Evolutionary conservation across 2,888 invertebrate species (phyloP).

Genomic region (Dioctria rufipes): DNA sequence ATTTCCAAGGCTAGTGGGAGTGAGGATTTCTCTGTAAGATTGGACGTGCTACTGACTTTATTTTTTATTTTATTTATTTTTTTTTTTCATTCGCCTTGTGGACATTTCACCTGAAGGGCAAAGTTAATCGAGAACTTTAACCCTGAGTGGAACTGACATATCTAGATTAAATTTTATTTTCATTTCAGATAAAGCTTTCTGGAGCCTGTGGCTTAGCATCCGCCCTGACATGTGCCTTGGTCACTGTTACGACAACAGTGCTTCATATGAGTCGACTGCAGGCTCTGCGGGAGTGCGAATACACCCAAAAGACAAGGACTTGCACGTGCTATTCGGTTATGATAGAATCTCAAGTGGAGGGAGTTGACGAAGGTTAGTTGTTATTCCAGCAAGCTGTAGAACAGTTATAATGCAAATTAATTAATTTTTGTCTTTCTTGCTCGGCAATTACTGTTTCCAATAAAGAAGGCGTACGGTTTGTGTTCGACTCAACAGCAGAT

Average conservation of each 20-base stretch:
- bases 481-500: conserved; percentile 89
- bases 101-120: conserved; percentile 7
- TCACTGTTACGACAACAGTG: conserved; percentile 89
- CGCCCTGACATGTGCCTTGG: conserved; percentile 88
- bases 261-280: conserved; percentile 93
- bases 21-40: neutral
- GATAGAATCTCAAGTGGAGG: conserved; percentile 77
- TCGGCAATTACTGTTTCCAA: neutral
- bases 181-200: conserved; percentile 86
- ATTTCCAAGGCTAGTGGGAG: neutral
- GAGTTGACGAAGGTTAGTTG: conserved; percentile 74
- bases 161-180: conserved; percentile 47
- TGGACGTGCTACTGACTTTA: neutral
- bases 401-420: conserved; percentile 30
- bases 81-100: neutral
- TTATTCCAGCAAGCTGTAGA: conserved; percentile 2
- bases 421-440: conserved; percentile 27
- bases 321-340: conserved; percentile 84
- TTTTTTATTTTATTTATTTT: too few relatives aligned
- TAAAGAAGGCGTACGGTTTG: conserved; percentile 79
- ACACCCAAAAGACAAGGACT: conserved; percentile 83
- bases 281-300: conserved; percentile 88
- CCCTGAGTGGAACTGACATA: neutral
- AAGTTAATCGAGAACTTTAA: conserved; percentile 6
- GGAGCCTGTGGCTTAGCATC: conserved; percentile 90